Evolutionary conservation across 2,113 vertebrate species (phyloP).

Genomic region (human (Homo sapiens)): DNA sequence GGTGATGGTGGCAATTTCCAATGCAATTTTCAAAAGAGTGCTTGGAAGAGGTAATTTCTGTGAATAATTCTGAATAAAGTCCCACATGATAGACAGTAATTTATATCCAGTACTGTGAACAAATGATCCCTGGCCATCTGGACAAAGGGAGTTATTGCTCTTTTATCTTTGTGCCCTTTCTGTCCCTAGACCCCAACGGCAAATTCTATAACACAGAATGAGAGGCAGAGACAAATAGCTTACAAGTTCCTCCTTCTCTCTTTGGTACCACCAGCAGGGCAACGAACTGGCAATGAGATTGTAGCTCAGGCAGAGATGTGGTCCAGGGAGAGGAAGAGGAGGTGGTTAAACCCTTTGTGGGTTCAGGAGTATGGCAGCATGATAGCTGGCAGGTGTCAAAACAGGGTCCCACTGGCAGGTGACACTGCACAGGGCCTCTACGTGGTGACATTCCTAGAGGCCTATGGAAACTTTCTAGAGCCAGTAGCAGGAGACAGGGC

Average conservation of each 20-base stretch:
- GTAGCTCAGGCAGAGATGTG: neutral
- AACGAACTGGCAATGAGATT: neutral
- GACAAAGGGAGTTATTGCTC: neutral
- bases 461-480: neutral
- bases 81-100: neutral
- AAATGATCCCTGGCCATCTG: neutral
- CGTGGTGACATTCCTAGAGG: neutral
- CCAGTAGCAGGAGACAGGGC: neutral
- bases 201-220: neutral
- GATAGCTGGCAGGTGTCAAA: neutral
- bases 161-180: neutral
- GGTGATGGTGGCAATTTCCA: neutral
- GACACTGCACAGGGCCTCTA: neutral
- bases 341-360: neutral
- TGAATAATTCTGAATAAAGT: neutral
- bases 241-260: neutral
- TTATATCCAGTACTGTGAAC: neutral
- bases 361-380: neutral
- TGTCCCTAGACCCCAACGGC: neutral
- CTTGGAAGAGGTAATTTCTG: neutral
- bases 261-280: neutral
- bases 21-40: neutral
- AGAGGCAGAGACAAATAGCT: neutral
- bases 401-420: rapidly evolving
- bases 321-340: neutral